These are phyloP conservation scores for Urechis unicinctus DNA, from an alignment of 2,888 invertebrate species.

Conservation along the genomic window DNA sequence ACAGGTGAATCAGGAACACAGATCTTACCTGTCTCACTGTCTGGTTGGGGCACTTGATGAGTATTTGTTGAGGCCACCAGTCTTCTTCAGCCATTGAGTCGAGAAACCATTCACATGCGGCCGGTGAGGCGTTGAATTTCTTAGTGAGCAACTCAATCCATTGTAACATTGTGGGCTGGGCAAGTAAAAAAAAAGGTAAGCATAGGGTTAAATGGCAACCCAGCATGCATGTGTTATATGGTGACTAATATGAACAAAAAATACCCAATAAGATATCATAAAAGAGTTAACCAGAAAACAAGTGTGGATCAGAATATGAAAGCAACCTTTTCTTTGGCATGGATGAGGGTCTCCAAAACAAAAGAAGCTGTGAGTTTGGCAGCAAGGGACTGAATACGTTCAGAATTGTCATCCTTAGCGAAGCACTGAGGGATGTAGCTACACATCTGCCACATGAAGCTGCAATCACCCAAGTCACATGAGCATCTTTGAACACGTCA, in stretches of 20 bases:
- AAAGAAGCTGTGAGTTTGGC: constrained; percentile 81
- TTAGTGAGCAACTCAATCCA: constrained; percentile 94
- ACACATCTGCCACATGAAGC: constrained; percentile 95
- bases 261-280: neutral
- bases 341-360: constrained; percentile 92
- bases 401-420: constrained; percentile 59
- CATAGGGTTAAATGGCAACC: too few species aligned
- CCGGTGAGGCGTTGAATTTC: constrained; percentile 65
- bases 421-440: constrained; percentile 86
- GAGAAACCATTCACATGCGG: constrained; percentile 65
- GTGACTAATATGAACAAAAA: neutral
- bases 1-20: too few species aligned
- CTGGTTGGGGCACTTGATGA: constrained; percentile 93
- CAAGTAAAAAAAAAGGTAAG: neutral
- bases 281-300: neutral
- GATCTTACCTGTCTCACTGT: constrained; percentile 82
- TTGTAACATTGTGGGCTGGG: constrained; percentile 85
- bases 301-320: neutral
- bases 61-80: constrained; percentile 92
- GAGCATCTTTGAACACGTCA: too few species aligned
- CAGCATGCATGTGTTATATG: neutral
- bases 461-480: constrained; percentile 51
- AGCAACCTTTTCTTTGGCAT: constrained; percentile 85
- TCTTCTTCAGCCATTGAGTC: constrained; percentile 88
- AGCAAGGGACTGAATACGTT: constrained; percentile 65